Conservation (phyloP, 2,113 vertebrate species). For the Coptodon rendalli region DNA sequence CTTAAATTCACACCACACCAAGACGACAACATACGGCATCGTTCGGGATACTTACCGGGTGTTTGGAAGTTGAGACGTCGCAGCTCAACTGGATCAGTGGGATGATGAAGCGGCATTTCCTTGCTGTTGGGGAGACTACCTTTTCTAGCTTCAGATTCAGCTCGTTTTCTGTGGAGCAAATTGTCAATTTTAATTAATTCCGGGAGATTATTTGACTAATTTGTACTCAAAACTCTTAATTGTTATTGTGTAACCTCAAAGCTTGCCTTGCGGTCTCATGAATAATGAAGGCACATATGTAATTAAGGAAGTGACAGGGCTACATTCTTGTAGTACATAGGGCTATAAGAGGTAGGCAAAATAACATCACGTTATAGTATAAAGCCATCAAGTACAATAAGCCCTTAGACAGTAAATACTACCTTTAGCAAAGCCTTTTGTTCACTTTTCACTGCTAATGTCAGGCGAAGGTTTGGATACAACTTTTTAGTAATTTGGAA, state of each 20-base stretch:
- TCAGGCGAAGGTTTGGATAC: background rate
- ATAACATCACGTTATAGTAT: background rate
- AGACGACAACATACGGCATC: background rate
- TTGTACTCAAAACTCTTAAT: background rate
- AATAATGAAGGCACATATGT: slow-evolving; percentile 2
- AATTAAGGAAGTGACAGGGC: slow-evolving; percentile 12
- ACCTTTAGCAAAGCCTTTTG: background rate
- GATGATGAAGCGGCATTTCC: slow-evolving; percentile 90
- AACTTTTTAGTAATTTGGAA: background rate
- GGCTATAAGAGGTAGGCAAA: background rate
- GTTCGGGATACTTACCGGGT: slow-evolving; percentile 79
- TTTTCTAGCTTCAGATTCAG: slow-evolving; percentile 94
- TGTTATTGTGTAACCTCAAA: background rate
- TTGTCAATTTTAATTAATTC: background rate
- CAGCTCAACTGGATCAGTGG: slow-evolving; percentile 94
- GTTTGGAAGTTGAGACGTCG: slow-evolving; percentile 98
- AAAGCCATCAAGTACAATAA: slow-evolving; percentile 14
- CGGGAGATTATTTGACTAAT: background rate
- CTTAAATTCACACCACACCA: background rate
- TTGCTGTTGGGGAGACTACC: slow-evolving; percentile 96
- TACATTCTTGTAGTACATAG: background rate
- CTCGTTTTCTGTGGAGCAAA: slow-evolving; percentile 82
- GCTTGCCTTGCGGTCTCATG: background rate
- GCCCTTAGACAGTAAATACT: background rate
- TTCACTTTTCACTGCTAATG: background rate